These are phyloP conservation scores for Lissonota sp. DNA, from an alignment of 2,888 invertebrate genomes.

Conservation along the genomic window DNA sequence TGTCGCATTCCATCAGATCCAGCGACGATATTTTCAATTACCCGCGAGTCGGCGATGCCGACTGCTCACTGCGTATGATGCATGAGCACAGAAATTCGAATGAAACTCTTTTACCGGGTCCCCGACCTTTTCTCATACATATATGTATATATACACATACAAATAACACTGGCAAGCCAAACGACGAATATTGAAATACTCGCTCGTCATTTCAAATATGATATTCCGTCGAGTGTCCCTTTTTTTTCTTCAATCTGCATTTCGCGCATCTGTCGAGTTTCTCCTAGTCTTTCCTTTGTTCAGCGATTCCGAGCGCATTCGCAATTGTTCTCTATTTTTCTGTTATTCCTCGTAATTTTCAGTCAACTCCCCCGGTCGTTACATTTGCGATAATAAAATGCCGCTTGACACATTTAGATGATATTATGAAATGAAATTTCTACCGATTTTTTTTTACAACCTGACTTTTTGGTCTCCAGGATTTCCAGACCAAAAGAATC, in stretches of 20 bases:
- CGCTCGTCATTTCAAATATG: slow-evolving; percentile 26
- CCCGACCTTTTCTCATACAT: slow-evolving; percentile 10
- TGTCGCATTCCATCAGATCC: slow-evolving; percentile 49
- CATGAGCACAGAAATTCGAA: slow-evolving; percentile 9
- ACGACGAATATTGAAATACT: slow-evolving; percentile 35
- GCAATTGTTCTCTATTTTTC: background rate
- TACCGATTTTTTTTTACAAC: no score
- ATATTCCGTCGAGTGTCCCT: background rate
- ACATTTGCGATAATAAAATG: background rate
- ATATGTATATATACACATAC: background rate
- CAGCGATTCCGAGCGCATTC: background rate
- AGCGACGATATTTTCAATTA: slow-evolving; percentile 61
- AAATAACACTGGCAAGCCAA: slow-evolving; percentile 16
- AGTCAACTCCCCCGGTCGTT: background rate
- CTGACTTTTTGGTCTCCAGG: no score
- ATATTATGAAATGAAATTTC: no score
- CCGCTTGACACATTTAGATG: background rate
- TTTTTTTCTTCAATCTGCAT: background rate
- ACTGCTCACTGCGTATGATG: slow-evolving; percentile 19
- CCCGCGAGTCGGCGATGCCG: slow-evolving; percentile 27
- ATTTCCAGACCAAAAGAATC: no score
- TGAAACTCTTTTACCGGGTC: slow-evolving; percentile 18
- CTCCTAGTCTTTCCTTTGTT: background rate
- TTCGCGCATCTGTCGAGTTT: background rate
- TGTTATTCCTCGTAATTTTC: slow-evolving; percentile 3